Conservation (phyloP, 2,888 invertebrate genomes). For the Papilio gigon region DNA sequence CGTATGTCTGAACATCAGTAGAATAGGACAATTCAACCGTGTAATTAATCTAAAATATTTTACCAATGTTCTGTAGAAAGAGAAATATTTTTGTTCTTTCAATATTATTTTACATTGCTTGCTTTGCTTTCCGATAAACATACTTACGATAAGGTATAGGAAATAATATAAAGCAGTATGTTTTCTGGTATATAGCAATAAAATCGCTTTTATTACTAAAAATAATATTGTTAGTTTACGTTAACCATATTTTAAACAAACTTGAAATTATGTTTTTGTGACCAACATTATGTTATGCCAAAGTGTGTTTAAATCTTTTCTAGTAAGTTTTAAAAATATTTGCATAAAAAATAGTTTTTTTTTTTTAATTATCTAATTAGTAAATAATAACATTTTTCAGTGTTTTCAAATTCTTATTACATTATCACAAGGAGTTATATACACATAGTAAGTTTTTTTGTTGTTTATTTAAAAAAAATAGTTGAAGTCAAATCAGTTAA, state of each 20-base stretch:
- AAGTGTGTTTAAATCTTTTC: not conserved
- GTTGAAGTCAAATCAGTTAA: not conserved
- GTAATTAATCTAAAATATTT: too few relatives aligned
- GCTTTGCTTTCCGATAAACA: not conserved
- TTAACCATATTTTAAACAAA: not conserved
- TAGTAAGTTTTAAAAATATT: constrained; percentile 4
- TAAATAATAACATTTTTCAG: constrained; percentile 32
- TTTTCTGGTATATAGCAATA: constrained; percentile 42
- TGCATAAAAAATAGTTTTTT: too few relatives aligned
- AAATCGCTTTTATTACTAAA: constrained; percentile 10
- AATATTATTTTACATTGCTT: not conserved
- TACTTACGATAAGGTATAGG: too few relatives aligned
- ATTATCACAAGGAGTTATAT: constrained; percentile 57
- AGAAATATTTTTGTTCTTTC: too few relatives aligned
- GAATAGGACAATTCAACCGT: too few relatives aligned
- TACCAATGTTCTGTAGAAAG: too few relatives aligned
- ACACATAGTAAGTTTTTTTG: constrained; percentile 70
- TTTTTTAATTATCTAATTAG: too few relatives aligned
- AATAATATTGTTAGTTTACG: constrained; percentile 30
- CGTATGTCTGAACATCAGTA: too few relatives aligned
- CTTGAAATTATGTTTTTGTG: not conserved
- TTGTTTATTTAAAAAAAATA: constrained; percentile 15
- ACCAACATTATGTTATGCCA: not conserved
- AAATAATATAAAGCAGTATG: not conserved
- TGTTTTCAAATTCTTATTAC: not conserved